Conservation (phyloP, 64 coral and sea anemone genomes). For the Catalaphyllia jardinei region DNA sequence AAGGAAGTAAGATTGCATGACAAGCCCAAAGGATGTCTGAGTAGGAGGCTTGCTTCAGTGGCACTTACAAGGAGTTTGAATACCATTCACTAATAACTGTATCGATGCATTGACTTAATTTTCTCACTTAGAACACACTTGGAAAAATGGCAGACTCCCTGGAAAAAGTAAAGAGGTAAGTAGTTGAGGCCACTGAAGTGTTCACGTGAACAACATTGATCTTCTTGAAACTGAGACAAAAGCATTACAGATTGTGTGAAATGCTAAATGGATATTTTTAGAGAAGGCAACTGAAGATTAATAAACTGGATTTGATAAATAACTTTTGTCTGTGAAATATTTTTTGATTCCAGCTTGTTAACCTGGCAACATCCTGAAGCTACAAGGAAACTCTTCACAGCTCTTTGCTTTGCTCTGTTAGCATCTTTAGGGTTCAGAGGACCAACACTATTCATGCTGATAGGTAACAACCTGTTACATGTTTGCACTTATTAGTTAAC, state of each 20-base stretch:
- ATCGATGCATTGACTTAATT: neutral
- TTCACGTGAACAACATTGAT: too few species aligned
- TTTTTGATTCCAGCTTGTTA: conserved; percentile 51
- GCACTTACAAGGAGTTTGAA: too few species aligned
- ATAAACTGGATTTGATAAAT: neutral
- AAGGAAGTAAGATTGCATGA: too few species aligned
- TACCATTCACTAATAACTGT: too few species aligned
- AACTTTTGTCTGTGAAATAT: neutral
- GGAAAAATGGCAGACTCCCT: conserved; percentile 87
- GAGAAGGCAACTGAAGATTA: neutral
- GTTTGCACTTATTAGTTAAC: neutral
- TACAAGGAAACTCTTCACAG: conserved; percentile 59
- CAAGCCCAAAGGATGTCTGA: too few species aligned
- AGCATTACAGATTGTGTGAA: too few species aligned
- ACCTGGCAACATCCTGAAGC: conserved; percentile 79
- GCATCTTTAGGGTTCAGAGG: conserved; percentile 60
- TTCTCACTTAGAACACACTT: conserved; percentile 64
- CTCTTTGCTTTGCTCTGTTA: conserved; percentile 35
- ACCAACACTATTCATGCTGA: conserved; percentile 63
- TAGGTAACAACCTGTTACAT: conserved; percentile 30
- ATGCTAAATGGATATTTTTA: neutral
- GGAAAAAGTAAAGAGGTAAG: conserved; percentile 89
- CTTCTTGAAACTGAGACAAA: too few species aligned
- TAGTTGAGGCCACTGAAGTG: neutral
- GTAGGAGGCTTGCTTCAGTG: too few species aligned